phyloP scores from a whole-genome alignment of 2,888 invertebrate species.

The Aleiodes leptofemur region DNA sequence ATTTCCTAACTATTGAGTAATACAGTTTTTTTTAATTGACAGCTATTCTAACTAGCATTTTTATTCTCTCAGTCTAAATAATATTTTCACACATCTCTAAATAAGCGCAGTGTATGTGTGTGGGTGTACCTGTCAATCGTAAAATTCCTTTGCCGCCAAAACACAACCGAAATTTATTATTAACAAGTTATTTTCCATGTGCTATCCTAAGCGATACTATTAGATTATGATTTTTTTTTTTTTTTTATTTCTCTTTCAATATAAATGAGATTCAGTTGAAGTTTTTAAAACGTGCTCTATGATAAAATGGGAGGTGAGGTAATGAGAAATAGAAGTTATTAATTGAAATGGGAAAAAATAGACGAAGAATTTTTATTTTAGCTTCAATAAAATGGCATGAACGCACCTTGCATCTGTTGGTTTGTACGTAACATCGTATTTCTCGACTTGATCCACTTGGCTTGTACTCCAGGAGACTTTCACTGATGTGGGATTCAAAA shows the following conservation, averaged over 20 bases:
- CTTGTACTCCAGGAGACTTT: conserved; percentile 91
- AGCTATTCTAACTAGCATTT: conserved; percentile 3
- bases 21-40: conserved; percentile 17
- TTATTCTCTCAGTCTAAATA: not conserved
- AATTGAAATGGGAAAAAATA: not conserved
- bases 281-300: not conserved
- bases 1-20: not conserved
- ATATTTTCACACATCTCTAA: conserved; percentile 16
- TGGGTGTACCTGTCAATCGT: conserved; percentile 42
- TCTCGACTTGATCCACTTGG: conserved; percentile 85
- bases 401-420: conserved; percentile 94
- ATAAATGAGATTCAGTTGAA: not conserved
- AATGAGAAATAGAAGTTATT: not conserved
- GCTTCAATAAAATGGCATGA: conserved; percentile 53
- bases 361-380: not conserved
- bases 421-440: conserved; percentile 94
- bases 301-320: conserved; percentile 1
- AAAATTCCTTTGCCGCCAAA: conserved; percentile 44
- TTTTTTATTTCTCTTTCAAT: not conserved
- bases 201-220: not conserved
- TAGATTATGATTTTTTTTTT: not conserved
- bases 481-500: conserved; percentile 90
- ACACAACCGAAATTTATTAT: conserved; percentile 41
- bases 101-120: conserved; percentile 16
- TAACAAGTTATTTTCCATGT: not conserved